Base-by-base conservation (phyloP, 30 jellyfish, hydroid and myxozoan genomes). In the Mastigias papua region DNA sequence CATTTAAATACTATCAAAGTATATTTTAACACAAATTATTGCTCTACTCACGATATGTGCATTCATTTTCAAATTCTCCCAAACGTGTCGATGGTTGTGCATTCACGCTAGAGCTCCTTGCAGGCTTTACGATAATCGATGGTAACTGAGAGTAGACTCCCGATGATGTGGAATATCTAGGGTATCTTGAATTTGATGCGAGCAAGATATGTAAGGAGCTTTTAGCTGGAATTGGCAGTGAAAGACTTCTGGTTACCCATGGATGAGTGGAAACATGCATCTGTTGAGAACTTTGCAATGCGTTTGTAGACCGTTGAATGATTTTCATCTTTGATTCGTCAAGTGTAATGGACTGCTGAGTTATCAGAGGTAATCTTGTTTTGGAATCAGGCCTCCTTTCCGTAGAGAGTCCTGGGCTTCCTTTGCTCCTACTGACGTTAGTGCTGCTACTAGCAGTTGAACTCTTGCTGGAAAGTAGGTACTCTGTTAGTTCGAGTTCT, bases 41-140 rank as follows among this genome's bases (percentile, higher is more conserved):
- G 54, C 6, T 57, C 2, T 78, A 78, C 89, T 78, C 58, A 78
- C 89, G 78, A n/a, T 64, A 34, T 10, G 89, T 54, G 89, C 89
- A 78, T 28, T 20, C 37, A 17, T 73, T 27, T 20, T 17, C 35
- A 15, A 22, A 1, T n/a, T 37, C 48, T 15, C 10, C 23, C 34
- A 63, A 23, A 1, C 23, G 4, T 1, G 23, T 19, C 1, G 37
- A 8, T 19, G 74, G 23, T 42, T 27, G 20, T 63, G 9, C 5
- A 63, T 7, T 11, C 20, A 19, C 1, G 42, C 26, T 2, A 26
- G 74, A 63, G 74, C 74, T 63, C 74, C 3, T 22, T 25, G 74
- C 5, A 4, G 74, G 74, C 42, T 42, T 51, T 5, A 17, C 25
- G 27, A 21, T 4, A 23, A 2, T 51, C 2, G 67, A 51, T 16